Evolutionary conservation across 1,140 invertebrate species (phyloP).

Genomic region (Drosophila baimaii): DNA sequence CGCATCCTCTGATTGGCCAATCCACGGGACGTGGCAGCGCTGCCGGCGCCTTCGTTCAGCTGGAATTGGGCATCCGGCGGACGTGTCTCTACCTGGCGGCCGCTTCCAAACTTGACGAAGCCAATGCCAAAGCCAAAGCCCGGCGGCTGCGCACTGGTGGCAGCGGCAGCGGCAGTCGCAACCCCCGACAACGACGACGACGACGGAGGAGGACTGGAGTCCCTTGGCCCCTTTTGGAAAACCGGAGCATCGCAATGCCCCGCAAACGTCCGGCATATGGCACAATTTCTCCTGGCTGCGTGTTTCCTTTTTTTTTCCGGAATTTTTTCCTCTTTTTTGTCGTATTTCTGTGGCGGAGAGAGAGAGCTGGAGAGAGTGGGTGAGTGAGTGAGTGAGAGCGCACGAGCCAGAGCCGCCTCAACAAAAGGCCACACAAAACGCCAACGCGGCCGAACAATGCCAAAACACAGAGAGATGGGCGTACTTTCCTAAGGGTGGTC

Average conservation of each 20-base stretch:
- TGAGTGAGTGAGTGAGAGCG: neutral
- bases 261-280: conserved; percentile 68
- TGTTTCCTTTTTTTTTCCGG: conserved; percentile 12
- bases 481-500: conserved; percentile 23
- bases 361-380: neutral
- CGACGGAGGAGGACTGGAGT: too few species aligned
- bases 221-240: conserved; percentile 2
- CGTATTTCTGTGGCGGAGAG: neutral
- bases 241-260: conserved; percentile 63
- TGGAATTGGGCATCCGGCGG: conserved; percentile 67
- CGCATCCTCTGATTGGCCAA: conserved; percentile 52
- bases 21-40: conserved; percentile 31
- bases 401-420: conserved; percentile 27
- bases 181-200: neutral
- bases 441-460: conserved; percentile 60
- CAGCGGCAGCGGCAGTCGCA: neutral
- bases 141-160: conserved; percentile 59
- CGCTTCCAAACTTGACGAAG: conserved; percentile 71
- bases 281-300: conserved; percentile 67
- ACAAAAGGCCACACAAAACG: conserved; percentile 74
- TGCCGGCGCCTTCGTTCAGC: conserved; percentile 70
- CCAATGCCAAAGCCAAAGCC: conserved; percentile 60
- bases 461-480: conserved; percentile 46
- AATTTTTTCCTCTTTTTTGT: conserved; percentile 7
- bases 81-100: conserved; percentile 51